These are phyloP conservation scores for Romanogobio albipinnatus DNA, from an alignment of 2,113 vertebrate genomes.

Conservation along the genomic window DNA sequence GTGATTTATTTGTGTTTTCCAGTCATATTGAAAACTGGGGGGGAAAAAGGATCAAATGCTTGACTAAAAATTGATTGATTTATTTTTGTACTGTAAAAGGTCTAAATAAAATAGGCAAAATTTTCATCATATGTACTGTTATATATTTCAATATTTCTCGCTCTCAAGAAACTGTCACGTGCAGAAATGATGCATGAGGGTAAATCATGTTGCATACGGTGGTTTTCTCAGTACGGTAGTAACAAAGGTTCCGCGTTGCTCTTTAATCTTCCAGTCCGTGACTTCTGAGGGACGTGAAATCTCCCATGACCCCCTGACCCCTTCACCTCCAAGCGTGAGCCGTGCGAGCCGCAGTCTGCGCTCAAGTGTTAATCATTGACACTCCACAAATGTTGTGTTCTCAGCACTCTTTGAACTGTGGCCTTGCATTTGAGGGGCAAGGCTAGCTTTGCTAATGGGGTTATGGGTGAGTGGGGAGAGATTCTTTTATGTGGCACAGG, in stretches of 20 bases:
- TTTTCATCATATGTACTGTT: no score
- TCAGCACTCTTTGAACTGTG: slow-evolving; percentile 64
- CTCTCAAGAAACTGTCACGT: not conserved
- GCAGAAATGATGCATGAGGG: not conserved
- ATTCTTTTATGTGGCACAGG: slow-evolving; percentile 37
- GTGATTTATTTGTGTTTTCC: slow-evolving; percentile 11
- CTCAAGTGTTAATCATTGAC: slow-evolving; percentile 51
- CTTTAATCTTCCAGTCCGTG: slow-evolving; percentile 44
- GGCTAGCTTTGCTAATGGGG: slow-evolving; percentile 23
- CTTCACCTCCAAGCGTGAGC: slow-evolving; percentile 16
- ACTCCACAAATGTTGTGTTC: slow-evolving; percentile 34
- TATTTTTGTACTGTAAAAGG: not conserved
- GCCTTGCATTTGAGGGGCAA: slow-evolving; percentile 37
- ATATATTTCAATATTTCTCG: not conserved
- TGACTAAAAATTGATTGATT: not conserved
- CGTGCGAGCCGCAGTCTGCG: not conserved
- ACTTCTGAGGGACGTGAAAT: slow-evolving; percentile 33
- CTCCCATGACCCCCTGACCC: slow-evolving; percentile 11
- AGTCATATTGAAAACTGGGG: not conserved
- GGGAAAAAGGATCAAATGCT: not conserved
- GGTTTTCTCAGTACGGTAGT: not conserved
- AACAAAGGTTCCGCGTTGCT: slow-evolving; percentile 1
- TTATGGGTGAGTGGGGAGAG: not conserved
- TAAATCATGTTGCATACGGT: not conserved
- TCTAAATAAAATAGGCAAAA: not conserved